Evolutionary conservation across 2,797 vertebrate genomes (phyloP).

Genomic region (Gallinago stenura): DNA sequence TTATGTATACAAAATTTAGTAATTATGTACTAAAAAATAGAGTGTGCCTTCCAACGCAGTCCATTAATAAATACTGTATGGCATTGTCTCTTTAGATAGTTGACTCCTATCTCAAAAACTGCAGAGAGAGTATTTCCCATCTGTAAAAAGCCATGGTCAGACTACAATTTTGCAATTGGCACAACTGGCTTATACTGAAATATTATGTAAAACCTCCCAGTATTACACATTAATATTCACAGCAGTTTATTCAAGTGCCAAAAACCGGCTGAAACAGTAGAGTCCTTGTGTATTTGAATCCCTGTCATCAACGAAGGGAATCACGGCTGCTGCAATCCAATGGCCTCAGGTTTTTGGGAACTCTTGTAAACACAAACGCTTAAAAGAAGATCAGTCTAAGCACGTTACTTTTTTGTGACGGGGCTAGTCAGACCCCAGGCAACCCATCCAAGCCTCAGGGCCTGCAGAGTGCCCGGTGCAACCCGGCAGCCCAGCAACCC

Average conservation of each 20-base stretch:
- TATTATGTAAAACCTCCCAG: neutral
- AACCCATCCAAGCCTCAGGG: fast-evolving
- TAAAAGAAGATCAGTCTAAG: fast-evolving
- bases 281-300: fast-evolving
- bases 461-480: too few relatives aligned
- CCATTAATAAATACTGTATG: neutral
- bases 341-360: fast-evolving
- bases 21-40: neutral
- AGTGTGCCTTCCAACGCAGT: neutral
- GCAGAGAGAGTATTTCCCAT: neutral
- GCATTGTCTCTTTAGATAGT: neutral
- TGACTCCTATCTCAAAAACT: neutral
- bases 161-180: neutral
- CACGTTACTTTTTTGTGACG: fast-evolving
- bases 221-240: neutral
- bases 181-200: neutral
- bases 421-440: fast-evolving
- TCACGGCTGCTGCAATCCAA: neutral
- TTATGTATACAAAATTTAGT: neutral
- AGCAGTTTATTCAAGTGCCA: neutral
- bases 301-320: neutral
- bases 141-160: neutral
- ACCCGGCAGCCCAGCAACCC: fast-evolving
- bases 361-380: fast-evolving
- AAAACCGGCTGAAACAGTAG: neutral